Base-by-base conservation (phyloP, 2,113 vertebrate species). In the Ceyx cyanopectus region DNA sequence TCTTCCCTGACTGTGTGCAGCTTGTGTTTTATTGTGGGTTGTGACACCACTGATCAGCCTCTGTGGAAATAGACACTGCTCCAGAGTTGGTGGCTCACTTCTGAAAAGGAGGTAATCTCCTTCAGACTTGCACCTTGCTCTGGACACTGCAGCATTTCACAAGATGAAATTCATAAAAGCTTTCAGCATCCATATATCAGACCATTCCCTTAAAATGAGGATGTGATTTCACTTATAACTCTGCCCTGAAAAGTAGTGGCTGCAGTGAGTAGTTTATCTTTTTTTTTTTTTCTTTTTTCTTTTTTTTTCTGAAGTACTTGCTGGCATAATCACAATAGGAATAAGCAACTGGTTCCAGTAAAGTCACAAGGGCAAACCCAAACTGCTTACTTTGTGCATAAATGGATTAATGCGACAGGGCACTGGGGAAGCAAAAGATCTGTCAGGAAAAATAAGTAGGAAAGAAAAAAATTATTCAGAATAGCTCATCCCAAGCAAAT, bases 371-470 rank as follows among this genome's bases (percentile, higher is more conserved):
- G 72, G 69, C 79, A 91, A 87, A 87, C 46, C 17, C 87, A 77
- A 50, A 70, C 50, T 69, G 67, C 87, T 95, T 91, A 21, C 51
- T 80, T 85, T 32, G 43, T 89, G 60, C 60, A 66, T 74, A 87
- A 80, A 74, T 72, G 57, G 68, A 30, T 91, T 95, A 80, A 90
- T 51, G 61, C 51, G 76, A 76, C 85, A 82, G 58, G 41, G 62
- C 62, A 85, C 2, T 3, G 30, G 56, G 37, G 46, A 93, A 83
- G 56, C 68, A 85, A 65, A 78, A 89, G 56, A 70, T 86, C 80
- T 92, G 76, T 75, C 93, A 91, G 41, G 51, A 69, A 91, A 94
- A 94, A 95, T 92, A 87, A 94, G 79, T 66, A 87, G 79, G 43
- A 73, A 95, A 82, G 40, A 84, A 92, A 89, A 89, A 87, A 61